Evolutionary conservation across 2,888 invertebrate species (phyloP), one percentile per base, ranked within the genome.

Genomic region (Brenthis hecate): DNA sequence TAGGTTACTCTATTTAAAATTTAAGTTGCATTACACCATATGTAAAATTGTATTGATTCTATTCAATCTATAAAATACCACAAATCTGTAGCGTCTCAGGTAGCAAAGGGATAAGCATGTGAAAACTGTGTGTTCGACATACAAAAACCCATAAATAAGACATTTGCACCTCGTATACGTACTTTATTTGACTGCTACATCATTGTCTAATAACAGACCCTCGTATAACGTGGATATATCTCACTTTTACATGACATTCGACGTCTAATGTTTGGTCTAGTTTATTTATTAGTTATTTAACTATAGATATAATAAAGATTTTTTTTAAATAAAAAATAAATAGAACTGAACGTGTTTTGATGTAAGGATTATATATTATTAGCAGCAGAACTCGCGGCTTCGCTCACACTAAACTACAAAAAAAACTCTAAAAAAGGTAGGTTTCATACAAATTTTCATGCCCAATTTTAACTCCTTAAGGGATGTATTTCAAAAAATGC

Each of bases 61-160:
- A 71, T 57, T 36, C 69, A 74, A 60, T 75, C 79, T 79, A 83
- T 81, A 82, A 83, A 84, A 81, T 77, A 78, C 74, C 76, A 76
- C 79, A 78, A 75, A 79, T 80, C 76, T 76, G 76, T 81, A 81
- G 73, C 75, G 68, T 64, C 78, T 80, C 87, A 87, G 88, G 87
- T 89, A 89, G 85, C 80, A 66, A 48, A 28, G 72, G 79, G 79
- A 78, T 87, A 86, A 89, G 86, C 88, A 92, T 92, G 92, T 91
- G 92, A 92, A 89, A 92, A 92, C 74, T 85, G 84, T 81, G 75
- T 90, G 85, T 83, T 79, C 81, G 80, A 85, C 82, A 81, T 76
- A 80, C 80, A 79, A 80, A 84, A 83, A 83, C 84, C 86, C 89
- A 92, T 92, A 92, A 92, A 92, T 92, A 92, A 85, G 87, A 88